Percentiles rank a stretch among this genome's conserved stretches.
Conservation (phyloP, 2,113 vertebrate species). For the Perognathus longimembris region DNA sequence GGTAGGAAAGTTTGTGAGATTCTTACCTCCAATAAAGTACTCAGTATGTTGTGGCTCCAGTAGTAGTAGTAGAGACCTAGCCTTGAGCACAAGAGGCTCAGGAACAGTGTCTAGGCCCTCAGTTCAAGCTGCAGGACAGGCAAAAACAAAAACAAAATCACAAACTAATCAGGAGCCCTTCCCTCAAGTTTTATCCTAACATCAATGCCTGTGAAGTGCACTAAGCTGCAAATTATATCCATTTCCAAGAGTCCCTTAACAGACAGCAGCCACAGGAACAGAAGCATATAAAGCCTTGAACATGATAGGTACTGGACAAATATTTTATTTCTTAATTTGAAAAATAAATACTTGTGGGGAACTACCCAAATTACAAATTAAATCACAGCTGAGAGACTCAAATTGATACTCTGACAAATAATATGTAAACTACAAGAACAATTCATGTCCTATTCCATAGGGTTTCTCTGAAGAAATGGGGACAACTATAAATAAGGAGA, state of each 20-base stretch:
- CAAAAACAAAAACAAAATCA: too few relatives aligned
- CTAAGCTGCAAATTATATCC: background rate
- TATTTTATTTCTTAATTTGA: background rate
- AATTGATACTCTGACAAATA: background rate
- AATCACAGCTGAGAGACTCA: background rate
- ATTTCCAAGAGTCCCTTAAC: background rate
- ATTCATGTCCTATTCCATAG: background rate
- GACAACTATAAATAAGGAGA: background rate
- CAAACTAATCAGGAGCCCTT: background rate
- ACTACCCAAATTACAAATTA: background rate
- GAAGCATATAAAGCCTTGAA: background rate
- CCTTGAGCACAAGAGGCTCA: too few relatives aligned
- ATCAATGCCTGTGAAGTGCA: background rate
- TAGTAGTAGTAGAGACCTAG: too few relatives aligned
- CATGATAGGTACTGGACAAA: background rate
- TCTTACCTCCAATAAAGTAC: too few relatives aligned
- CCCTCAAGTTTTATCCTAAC: background rate
- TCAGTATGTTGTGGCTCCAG: too few relatives aligned
- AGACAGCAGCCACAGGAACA: background rate
- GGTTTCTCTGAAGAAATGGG: background rate
- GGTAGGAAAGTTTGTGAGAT: too few relatives aligned
- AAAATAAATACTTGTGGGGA: background rate
- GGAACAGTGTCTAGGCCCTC: too few relatives aligned
- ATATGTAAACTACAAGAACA: background rate
- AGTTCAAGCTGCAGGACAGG: too few relatives aligned